These are phyloP conservation scores for Cydia amplana DNA, from an alignment of 1,140 invertebrate genomes.

Conservation along the genomic window DNA sequence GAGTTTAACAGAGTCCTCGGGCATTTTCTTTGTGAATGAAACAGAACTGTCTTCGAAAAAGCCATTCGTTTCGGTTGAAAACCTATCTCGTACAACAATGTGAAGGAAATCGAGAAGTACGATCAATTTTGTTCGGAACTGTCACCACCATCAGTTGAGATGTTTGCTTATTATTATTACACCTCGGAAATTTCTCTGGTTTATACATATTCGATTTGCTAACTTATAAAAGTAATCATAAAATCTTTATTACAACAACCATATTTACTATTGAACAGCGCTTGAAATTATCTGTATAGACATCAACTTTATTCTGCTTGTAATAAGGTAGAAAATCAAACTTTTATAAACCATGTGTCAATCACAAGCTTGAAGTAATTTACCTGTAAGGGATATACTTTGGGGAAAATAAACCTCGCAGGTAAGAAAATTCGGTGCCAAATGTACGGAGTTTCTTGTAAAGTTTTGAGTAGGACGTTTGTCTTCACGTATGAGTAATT, in stretches of 20 bases:
- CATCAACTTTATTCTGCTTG: too few relatives aligned
- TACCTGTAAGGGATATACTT: constrained; percentile 3
- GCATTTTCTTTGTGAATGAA: constrained; percentile 50
- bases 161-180: constrained; percentile 15
- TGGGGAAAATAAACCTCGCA: constrained; percentile 19
- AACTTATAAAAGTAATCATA: too few relatives aligned
- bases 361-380: background rate
- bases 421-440: constrained; percentile 4
- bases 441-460: background rate
- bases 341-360: background rate
- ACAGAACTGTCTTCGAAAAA: constrained; percentile 43
- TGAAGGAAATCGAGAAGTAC: constrained; percentile 40
- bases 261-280: too few relatives aligned
- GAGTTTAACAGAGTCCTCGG: constrained; percentile 39
- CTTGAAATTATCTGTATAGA: too few relatives aligned
- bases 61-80: constrained; percentile 47
- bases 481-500: constrained; percentile 16
- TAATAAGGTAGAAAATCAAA: background rate
- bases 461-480: constrained; percentile 20
- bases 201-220: too few relatives aligned
- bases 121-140: constrained; percentile 37
- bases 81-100: constrained; percentile 44
- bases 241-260: too few relatives aligned
- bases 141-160: constrained; percentile 24
- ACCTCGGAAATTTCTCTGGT: background rate